phyloP scores from a whole-genome alignment of 2,113 vertebrate species.

The Bothrops jararaca region DNA sequence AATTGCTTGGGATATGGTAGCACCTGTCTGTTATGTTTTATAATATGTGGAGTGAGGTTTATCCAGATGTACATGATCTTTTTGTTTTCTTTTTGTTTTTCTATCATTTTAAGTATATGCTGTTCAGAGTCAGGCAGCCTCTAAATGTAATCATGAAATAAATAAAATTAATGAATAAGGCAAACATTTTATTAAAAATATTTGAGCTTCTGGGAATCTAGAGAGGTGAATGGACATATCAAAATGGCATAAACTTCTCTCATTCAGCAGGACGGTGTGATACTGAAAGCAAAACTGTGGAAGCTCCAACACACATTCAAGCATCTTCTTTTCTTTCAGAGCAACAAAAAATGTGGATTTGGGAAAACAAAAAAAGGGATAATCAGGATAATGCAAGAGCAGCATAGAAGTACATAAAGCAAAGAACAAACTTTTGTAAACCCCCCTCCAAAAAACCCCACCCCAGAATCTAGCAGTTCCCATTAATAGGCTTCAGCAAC shows the following conservation, averaged over 20 bases:
- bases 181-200: not conserved
- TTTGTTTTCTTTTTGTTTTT: not conserved
- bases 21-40: not conserved
- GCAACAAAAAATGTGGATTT: conserved; percentile 49
- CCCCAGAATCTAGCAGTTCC: not conserved
- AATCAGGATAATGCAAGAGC: conserved; percentile 1
- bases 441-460: not conserved
- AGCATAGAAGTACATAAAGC: not conserved
- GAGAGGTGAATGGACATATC: conserved; percentile 17
- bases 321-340: conserved; percentile 46
- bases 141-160: not conserved
- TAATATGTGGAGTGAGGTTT: not conserved
- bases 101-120: not conserved
- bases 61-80: not conserved
- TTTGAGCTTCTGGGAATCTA: conserved; percentile 34
- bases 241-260: conserved; percentile 33
- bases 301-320: conserved; percentile 47
- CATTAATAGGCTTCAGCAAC: not conserved
- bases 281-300: conserved; percentile 34
- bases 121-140: not conserved
- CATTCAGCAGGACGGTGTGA: conserved; percentile 43
- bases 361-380: conserved; percentile 26
- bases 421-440: conserved; percentile 16
- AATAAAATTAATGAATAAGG: not conserved
- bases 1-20: not conserved